These are phyloP conservation scores for Oncorhynchus keta DNA, from an alignment of 2,113 vertebrate species.

Conservation along the genomic window DNA sequence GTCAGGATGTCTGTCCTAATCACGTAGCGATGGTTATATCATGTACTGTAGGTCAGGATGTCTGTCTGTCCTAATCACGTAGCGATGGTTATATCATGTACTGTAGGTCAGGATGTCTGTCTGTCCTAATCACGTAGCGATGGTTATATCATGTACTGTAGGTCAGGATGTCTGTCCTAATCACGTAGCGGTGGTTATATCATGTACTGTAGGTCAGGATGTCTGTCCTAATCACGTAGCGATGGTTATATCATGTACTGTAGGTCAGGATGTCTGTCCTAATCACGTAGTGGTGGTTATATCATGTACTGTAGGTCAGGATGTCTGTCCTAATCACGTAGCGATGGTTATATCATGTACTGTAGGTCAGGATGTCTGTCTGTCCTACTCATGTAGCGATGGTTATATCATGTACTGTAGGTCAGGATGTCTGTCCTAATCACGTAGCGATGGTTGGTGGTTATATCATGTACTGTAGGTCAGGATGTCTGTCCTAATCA, in stretches of 20 bases:
- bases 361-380: constrained; percentile 71
- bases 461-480: too few species aligned
- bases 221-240: constrained; percentile 83
- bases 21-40: constrained; percentile 92
- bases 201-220: constrained; percentile 75
- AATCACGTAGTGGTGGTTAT: constrained; percentile 96
- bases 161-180: constrained; percentile 47
- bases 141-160: constrained; percentile 92
- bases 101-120: constrained; percentile 71
- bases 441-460: constrained; percentile 87
- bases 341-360: too few species aligned
- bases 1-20: constrained; percentile 55
- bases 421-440: constrained; percentile 55
- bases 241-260: constrained; percentile 77
- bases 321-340: too few species aligned
- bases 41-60: too few species aligned
- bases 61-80: too few species aligned
- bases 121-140: constrained; percentile 90
- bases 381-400: constrained; percentile 92
- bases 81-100: too few species aligned
- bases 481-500: too few species aligned
- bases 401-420: constrained; percentile 90
- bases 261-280: not conserved
- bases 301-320: too few species aligned
- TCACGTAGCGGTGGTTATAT: constrained; percentile 96